A percentile compares a stretch with the other conserved stretches of the same genome.
Evolutionary conservation across 92 coral and sea anemone species (phyloP).

Genomic region (Phenganax marumi): DNA sequence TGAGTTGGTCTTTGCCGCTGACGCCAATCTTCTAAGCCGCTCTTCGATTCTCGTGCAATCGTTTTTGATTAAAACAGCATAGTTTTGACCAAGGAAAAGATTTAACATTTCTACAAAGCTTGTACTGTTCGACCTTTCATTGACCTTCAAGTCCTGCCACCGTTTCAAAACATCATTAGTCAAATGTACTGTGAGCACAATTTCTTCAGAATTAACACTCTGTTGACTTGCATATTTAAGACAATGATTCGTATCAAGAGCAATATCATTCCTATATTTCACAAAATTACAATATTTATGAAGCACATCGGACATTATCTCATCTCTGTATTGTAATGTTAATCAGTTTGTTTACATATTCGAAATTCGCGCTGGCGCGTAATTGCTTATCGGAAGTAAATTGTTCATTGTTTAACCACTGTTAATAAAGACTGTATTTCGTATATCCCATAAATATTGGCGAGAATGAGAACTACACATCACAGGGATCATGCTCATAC

Average conservation of each 20-base stretch:
- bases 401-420: conserved; percentile 32
- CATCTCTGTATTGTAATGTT: background rate
- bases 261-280: conserved; percentile 32
- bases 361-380: background rate
- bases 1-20: conserved; percentile 12
- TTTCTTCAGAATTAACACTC: conserved; percentile 38
- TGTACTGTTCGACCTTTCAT: background rate
- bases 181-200: conserved; percentile 34
- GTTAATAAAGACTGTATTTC: conserved; percentile 6
- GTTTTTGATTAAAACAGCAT: conserved; percentile 38
- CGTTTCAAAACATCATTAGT: conserved; percentile 36
- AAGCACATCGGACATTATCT: background rate
- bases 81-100: conserved; percentile 40
- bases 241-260: conserved; percentile 43
- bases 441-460: conserved; percentile 28
- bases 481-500: conserved; percentile 12
- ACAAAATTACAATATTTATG: conserved; percentile 39
- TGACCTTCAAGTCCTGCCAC: conserved; percentile 39
- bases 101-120: conserved; percentile 27
- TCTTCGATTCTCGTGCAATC: conserved; percentile 21
- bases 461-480: conserved; percentile 22
- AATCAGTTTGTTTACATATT: background rate
- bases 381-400: conserved; percentile 39
- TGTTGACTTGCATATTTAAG: conserved; percentile 32
- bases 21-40: conserved; percentile 7